phyloP scores from a whole-genome alignment of 2,888 invertebrate genomes.

The Chironomus riparius region DNA sequence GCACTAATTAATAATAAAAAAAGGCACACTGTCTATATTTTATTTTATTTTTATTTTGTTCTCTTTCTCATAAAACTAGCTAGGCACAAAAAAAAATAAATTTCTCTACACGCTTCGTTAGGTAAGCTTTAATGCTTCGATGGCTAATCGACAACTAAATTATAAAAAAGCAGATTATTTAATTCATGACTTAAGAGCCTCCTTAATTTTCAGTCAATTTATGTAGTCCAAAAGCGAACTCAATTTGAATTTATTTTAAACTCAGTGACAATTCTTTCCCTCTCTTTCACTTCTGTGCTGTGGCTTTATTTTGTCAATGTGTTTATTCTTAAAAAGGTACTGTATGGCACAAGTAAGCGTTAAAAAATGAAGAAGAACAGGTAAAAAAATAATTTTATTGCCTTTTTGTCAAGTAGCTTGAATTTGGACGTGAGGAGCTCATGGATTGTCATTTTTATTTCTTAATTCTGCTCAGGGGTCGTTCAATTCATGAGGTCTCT shows the following conservation, averaged over 20 bases:
- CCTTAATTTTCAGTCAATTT: not conserved
- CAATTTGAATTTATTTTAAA: not conserved
- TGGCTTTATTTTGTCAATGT: not conserved
- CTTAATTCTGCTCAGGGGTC: too few relatives aligned
- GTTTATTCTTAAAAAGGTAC: too few relatives aligned
- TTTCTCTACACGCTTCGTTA: conserved; percentile 5
- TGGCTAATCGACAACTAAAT: conserved; percentile 25
- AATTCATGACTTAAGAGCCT: not conserved
- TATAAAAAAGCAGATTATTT: not conserved
- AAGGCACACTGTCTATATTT: too few relatives aligned
- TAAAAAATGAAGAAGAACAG: not conserved
- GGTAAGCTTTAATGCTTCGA: conserved; percentile 15
- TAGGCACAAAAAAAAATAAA: not conserved
- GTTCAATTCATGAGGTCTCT: too few relatives aligned
- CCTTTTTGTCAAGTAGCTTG: not conserved
- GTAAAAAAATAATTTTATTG: not conserved
- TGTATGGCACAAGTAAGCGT: too few relatives aligned
- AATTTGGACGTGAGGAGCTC: conserved; percentile 11
- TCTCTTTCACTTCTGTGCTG: not conserved
- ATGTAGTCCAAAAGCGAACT: not conserved
- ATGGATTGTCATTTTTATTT: not conserved
- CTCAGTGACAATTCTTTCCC: not conserved
- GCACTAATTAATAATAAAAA: too few relatives aligned
- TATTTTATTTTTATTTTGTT: too few relatives aligned
- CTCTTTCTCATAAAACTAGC: not conserved